phyloP scores from a whole-genome alignment of 2,797 vertebrate genomes.

The Hydrolagus colliei region DNA sequence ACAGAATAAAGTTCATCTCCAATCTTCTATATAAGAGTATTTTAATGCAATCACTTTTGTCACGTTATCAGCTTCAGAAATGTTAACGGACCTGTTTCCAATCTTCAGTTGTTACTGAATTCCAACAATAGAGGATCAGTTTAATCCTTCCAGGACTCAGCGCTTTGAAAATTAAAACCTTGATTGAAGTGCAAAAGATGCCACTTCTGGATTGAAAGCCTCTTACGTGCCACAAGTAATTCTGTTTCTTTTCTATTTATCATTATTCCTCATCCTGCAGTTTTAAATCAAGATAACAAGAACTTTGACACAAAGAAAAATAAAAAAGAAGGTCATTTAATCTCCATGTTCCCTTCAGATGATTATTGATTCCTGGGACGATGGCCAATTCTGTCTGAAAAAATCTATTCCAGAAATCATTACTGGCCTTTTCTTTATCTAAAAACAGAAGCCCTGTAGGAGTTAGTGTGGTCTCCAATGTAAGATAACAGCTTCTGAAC shows the following conservation, averaged over 20 bases:
- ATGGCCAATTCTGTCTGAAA: conserved; percentile 68
- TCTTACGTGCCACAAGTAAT: conserved; percentile 39
- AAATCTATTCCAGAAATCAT: conserved; percentile 67
- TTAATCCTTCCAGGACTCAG: neutral
- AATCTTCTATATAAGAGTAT: neutral
- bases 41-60: neutral
- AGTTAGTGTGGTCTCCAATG: neutral
- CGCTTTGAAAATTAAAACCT: conserved; percentile 32
- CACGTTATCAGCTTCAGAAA: neutral
- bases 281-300: conserved; percentile 67
- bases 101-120: neutral
- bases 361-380: conserved; percentile 66
- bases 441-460: neutral
- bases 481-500: neutral
- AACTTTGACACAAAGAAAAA: conserved; percentile 59
- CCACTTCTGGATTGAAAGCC: conserved; percentile 42
- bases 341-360: conserved; percentile 65
- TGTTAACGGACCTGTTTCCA: no score
- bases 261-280: conserved; percentile 49
- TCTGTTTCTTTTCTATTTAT: conserved; percentile 52
- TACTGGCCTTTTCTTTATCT: conserved; percentile 60
- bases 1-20: neutral
- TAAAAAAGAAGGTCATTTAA: conserved; percentile 63
- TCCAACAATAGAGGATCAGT: neutral
- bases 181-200: conserved; percentile 45